Base-by-base conservation (phyloP, 2,113 vertebrate genomes). In the Bettongia penicillata region DNA sequence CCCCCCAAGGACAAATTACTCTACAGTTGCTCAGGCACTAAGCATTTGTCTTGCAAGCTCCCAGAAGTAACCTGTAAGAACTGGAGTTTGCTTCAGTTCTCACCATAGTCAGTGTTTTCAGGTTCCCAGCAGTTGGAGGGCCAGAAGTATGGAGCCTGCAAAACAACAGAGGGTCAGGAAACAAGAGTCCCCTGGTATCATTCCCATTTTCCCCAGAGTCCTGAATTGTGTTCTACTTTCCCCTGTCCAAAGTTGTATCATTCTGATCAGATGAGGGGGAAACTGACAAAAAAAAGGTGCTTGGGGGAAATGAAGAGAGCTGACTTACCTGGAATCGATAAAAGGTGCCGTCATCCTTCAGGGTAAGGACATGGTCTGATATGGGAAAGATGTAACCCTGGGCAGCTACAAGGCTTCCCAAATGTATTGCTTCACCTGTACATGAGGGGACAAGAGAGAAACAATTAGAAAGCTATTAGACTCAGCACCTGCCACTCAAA, bases 111-210 rank as follows among this genome's bases (percentile, higher is more conserved):
- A 43, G 99, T 99, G 98, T 99, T 99, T 98, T 99, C 99, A 37
- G 99, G 99, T 98, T 99, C 99, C 99, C 99, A 99, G 98, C 99
- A 99, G 98, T 99, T 99, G 68, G 99, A 99, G 98, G 99, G 99
- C 99, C 99, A 99, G 97, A 99, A 99, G 97, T 99, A 99, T 0
- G 99, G 99, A 98, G 99, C 99, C 99, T 99, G 98, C 90, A 96
- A 97, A 98, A 98, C 96, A 99, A 95, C 93, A 96, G 68, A 91
- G 0, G 43, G n/a, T 96, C 91, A 97, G 94, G 43, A 89, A 51
- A 61, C 77, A 94, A 28, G 37, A 12, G 4, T 12, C 53, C 1
- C 1, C 2, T 16, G 10, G 9, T 14, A 11, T n/a, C 8, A 84
- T 84, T 22, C 28, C 11, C 2, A 4, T 37, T 43, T 28, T 31